Evolutionary conservation across 2,113 vertebrate species (phyloP), one percentile per base, ranked within the genome.

Genomic region (Acrocephalus arundinaceus): DNA sequence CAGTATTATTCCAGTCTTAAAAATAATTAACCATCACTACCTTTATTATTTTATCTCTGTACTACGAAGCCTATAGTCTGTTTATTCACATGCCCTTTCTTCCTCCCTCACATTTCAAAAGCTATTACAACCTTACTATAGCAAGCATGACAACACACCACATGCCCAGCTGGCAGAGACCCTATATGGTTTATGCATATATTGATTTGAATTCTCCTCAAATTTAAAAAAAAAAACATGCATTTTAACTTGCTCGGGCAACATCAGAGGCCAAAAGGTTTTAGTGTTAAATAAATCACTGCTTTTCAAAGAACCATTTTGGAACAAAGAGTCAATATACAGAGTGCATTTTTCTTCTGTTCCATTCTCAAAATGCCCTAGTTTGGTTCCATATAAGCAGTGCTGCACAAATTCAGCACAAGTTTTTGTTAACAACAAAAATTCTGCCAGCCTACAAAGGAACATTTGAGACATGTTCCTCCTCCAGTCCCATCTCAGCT

Each of bases 1-100:
- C 1, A 0, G 1, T 7, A 2, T 31, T 39, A 28, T 11, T 28
- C 45, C 41, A 24, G 20, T 11, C 59, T 46, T 55, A 2, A 14
- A 52, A 57, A 23, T 0, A 27, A 8, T 27, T n/a, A 6, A 13
- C 39, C 35, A 5, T 24, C 22, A 5, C 49, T 74, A 54, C 28
- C 30, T 62, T 62, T n/a, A 14, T 45, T 71, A 6, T n/a, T 57
- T 28, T 24, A 33, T 59, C 27, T 75, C 31, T 31, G 15, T 22
- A 30, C 39, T 24, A 12, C 0, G 2, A 80, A 80, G n/a, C 24
- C 21, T 45, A 48, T 28, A 65, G 31, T 9, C 27, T n/a, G 3
- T 23, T 46, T 52, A 24, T 37, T 61, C 39, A 63, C 11, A 21
- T 39, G 20, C 39, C 31, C 11, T 49, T 80, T 80, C 21, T 37